phyloP scores from a whole-genome alignment of 2,888 invertebrate genomes.

The Parnassius glacialis region DNA sequence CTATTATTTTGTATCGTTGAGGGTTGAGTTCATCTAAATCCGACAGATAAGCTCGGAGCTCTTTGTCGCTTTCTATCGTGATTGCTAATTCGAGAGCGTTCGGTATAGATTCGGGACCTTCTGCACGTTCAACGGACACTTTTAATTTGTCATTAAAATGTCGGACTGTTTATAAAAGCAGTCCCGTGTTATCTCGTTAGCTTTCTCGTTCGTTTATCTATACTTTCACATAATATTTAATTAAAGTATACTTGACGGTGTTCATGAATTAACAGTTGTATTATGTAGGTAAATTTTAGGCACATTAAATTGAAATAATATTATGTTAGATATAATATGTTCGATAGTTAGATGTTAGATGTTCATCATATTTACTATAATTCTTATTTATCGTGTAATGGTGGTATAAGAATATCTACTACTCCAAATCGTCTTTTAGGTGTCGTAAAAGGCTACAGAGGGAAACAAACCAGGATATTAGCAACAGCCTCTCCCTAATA shows the following conservation, averaged over 20 bases:
- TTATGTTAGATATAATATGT: too few species aligned
- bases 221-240: constrained; percentile 59
- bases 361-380: too few species aligned
- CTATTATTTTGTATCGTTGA: constrained; percentile 78
- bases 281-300: too few species aligned
- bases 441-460: too few species aligned
- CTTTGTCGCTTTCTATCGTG: constrained; percentile 68
- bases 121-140: constrained; percentile 40
- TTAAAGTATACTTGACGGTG: constrained; percentile 43
- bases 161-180: constrained; percentile 52
- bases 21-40: constrained; percentile 79
- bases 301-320: too few species aligned
- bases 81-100: constrained; percentile 68
- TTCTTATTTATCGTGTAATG: too few species aligned
- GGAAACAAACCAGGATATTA: too few species aligned
- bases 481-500: too few species aligned
- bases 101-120: constrained; percentile 33
- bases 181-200: constrained; percentile 47
- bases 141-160: constrained; percentile 64
- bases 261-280: constrained; percentile 45
- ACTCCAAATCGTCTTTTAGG: too few species aligned
- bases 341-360: too few species aligned
- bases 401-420: too few species aligned
- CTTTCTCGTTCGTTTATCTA: constrained; percentile 45
- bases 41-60: constrained; percentile 70